Evolutionary conservation across 53 echinoderm and acorn worm species (phyloP).

Genomic region (Echinarachnius parma): DNA sequence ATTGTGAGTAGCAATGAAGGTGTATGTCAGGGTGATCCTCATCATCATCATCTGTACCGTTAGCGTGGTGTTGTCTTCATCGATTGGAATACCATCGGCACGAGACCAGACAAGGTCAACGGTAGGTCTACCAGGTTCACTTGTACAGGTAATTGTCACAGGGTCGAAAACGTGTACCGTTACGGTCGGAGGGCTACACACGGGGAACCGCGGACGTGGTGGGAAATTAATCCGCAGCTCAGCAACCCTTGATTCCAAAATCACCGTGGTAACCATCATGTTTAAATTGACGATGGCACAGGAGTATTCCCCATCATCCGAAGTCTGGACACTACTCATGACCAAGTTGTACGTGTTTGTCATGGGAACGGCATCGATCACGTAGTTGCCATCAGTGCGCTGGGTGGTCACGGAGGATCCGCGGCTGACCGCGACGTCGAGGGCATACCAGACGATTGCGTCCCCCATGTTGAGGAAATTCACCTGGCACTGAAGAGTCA

Average conservation of each 20-base stretch:
- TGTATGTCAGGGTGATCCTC: constrained; percentile 15
- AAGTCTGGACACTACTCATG: constrained; percentile 22
- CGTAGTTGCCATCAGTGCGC: constrained; percentile 8
- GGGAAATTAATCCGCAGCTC: constrained; percentile 27
- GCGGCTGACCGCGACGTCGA: neutral
- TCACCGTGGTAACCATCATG: neutral
- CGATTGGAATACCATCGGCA: constrained; percentile 2
- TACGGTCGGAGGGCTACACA: constrained; percentile 1
- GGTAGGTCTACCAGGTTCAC: constrained; percentile 22
- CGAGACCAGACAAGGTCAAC: constrained; percentile 22
- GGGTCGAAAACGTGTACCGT: constrained; percentile 10
- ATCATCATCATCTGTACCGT: neutral
- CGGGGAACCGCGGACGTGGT: constrained; percentile 1
- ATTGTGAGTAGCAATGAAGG: constrained; percentile 3
- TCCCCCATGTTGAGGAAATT: neutral
- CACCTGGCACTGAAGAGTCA: constrained; percentile 28
- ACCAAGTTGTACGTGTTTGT: constrained; percentile 4
- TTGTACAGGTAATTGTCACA: constrained; percentile 21
- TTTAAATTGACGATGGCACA: constrained; percentile 18
- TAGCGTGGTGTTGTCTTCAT: constrained; percentile 13
- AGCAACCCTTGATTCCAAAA: constrained; percentile 14
- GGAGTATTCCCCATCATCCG: constrained; percentile 24
- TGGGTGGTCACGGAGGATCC: neutral
- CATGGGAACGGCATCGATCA: neutral
- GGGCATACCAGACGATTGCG: constrained; percentile 21